Percentiles rank a stretch among this genome's conserved stretches.
phyloP scores from a whole-genome alignment of 2,113 vertebrate genomes.

The Melanotaenia duboulayi region DNA sequence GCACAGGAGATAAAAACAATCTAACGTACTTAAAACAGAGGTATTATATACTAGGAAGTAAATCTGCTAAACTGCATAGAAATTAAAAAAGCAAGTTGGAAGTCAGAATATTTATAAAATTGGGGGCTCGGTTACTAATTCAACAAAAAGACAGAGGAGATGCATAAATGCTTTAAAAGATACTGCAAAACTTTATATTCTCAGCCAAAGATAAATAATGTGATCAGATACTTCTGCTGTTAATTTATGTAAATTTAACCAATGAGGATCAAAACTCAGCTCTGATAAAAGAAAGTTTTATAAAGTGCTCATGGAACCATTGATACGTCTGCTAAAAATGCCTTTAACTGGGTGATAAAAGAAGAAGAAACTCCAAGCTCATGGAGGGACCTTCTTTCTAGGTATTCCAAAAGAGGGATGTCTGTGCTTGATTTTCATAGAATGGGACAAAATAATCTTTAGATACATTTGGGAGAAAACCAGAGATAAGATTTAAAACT shows the following conservation, averaged over 20 bases:
- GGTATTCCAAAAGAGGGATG: too few relatives aligned
- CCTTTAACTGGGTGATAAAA: too few relatives aligned
- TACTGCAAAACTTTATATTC: not conserved
- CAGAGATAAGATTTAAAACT: too few relatives aligned
- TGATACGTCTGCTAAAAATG: too few relatives aligned
- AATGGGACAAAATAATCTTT: too few relatives aligned
- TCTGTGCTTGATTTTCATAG: too few relatives aligned
- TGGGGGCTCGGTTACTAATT: not conserved
- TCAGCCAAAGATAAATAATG: not conserved
- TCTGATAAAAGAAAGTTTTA: too few relatives aligned
- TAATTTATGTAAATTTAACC: not conserved
- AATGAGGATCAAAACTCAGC: not conserved
- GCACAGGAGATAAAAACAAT: constrained; percentile 14
- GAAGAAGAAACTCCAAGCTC: too few relatives aligned
- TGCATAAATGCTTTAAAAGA: not conserved
- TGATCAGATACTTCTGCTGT: not conserved
- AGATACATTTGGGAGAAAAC: too few relatives aligned
- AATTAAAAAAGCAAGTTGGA: not conserved
- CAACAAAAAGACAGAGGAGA: not conserved
- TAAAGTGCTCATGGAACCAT: too few relatives aligned
- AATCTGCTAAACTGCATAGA: not conserved
- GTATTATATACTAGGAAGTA: not conserved
- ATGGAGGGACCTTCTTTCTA: too few relatives aligned
- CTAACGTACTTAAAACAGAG: not conserved
- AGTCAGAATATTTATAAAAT: constrained; percentile 2